Percentiles rank a stretch among this genome's conserved stretches.
Evolutionary conservation across 2,797 vertebrate genomes (phyloP).

Genomic region (Pseudochirops cupreus): DNA sequence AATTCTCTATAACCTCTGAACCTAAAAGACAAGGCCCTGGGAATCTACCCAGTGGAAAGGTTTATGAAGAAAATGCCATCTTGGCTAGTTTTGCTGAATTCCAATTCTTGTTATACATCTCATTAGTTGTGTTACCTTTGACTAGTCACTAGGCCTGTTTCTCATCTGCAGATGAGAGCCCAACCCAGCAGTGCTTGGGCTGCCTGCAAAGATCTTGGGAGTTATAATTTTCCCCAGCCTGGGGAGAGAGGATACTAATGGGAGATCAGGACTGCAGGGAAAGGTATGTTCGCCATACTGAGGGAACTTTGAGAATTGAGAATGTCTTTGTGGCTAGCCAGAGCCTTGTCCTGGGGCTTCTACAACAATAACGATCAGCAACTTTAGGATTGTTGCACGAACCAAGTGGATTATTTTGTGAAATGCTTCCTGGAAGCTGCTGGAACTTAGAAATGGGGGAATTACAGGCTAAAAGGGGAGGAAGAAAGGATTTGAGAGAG

Average conservation of each 20-base stretch:
- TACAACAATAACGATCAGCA: neutral
- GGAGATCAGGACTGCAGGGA: neutral
- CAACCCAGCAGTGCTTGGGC: neutral
- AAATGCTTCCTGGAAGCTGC: neutral
- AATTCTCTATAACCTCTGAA: neutral
- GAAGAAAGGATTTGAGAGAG: neutral
- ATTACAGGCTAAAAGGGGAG: neutral
- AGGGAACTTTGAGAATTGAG: neutral
- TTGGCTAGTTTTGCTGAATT: neutral
- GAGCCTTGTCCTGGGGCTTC: neutral
- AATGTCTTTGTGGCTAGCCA: neutral
- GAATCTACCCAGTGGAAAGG: neutral
- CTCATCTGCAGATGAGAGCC: neutral
- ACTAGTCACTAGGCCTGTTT: neutral
- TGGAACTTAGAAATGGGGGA: neutral
- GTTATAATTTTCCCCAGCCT: neutral
- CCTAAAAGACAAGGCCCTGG: neutral
- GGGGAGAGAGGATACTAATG: neutral
- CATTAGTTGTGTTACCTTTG: neutral
- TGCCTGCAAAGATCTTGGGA: neutral
- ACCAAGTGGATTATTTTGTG: neutral
- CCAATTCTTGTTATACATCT: neutral
- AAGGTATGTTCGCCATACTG: neutral
- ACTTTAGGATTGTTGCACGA: neutral
- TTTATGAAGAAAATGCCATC: neutral